Conservation (phyloP, 1,140 invertebrate genomes). For the Trinorchestia longiramus region DNA sequence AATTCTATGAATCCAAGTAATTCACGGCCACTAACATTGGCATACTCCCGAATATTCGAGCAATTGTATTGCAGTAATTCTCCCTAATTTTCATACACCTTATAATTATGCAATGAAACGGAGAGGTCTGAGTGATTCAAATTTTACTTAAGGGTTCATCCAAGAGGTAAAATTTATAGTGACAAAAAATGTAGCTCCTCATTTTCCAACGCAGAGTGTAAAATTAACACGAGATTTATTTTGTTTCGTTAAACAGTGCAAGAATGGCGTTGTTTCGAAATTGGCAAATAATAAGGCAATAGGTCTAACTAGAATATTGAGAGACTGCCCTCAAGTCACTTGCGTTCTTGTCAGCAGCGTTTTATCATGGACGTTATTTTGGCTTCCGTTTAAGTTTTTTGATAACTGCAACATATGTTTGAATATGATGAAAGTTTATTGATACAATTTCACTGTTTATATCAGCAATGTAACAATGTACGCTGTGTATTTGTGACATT, state of each 20-base stretch:
- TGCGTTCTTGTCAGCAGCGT: not conserved
- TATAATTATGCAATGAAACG: not conserved
- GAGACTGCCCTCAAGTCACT: not conserved
- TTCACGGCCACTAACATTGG: not conserved
- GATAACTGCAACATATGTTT: not conserved
- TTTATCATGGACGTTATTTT: not conserved
- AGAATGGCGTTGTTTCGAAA: not conserved
- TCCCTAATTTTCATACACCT: not conserved
- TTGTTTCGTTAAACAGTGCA: not conserved
- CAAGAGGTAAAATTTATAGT: not conserved
- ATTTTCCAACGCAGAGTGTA: not conserved
- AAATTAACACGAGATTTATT: not conserved
- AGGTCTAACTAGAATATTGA: not conserved
- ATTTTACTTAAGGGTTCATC: not conserved
- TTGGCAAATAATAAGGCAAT: not conserved
- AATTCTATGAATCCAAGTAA: slow-evolving; percentile 2
- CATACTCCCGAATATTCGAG: not conserved
- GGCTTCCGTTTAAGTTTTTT: not conserved
- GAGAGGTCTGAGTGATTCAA: not conserved
- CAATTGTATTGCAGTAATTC: slow-evolving; percentile 9
- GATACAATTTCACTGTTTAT: too few relatives aligned
- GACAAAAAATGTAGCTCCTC: not conserved
- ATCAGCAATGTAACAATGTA: too few relatives aligned
- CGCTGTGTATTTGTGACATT: not conserved
- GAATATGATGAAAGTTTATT: too few relatives aligned